phyloP scores from a whole-genome alignment of 2,113 vertebrate species.

The Gobius niger region DNA sequence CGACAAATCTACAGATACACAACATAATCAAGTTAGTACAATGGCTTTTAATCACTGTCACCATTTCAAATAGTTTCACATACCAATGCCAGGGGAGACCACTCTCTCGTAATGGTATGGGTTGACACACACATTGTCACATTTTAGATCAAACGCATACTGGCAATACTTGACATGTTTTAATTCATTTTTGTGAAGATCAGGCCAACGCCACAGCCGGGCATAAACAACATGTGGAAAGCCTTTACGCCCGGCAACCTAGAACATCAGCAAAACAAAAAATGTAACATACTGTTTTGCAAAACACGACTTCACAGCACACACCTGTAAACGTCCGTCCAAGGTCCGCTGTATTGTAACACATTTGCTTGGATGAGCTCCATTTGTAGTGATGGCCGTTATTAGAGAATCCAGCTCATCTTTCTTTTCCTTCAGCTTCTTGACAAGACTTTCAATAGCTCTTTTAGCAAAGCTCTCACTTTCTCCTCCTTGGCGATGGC shows the following conservation, averaged over 20 bases:
- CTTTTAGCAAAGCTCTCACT: slow-evolving; percentile 96
- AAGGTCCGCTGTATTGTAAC: slow-evolving; percentile 96
- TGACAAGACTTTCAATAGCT: slow-evolving; percentile 95
- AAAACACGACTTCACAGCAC: not conserved
- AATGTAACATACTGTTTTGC: not conserved
- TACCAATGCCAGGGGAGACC: slow-evolving; percentile 95
- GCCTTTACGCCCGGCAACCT: slow-evolving; percentile 97
- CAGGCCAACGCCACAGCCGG: slow-evolving; percentile 96
- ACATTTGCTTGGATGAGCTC: slow-evolving; percentile 97
- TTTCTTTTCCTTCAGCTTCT: slow-evolving; percentile 99
- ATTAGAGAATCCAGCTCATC: slow-evolving; percentile 97
- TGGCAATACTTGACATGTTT: slow-evolving; percentile 99
- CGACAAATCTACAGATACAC: slow-evolving; percentile 85
- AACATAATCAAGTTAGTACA: slow-evolving; percentile 10
- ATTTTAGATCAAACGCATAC: slow-evolving; percentile 97
- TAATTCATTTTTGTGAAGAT: slow-evolving; percentile 98
- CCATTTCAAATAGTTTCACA: slow-evolving; percentile 36
- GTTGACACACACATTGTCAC: slow-evolving; percentile 97
- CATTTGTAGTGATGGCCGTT: slow-evolving; percentile 96
- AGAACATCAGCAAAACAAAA: slow-evolving; percentile 24
- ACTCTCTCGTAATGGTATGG: slow-evolving; percentile 98
- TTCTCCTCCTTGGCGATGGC: slow-evolving; percentile 95
- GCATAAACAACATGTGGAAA: slow-evolving; percentile 98
- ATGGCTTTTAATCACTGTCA: not conserved
- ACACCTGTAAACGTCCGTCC: slow-evolving; percentile 93